Evolutionary conservation across 2,797 vertebrate genomes (phyloP).

Genomic region (Chelon labrosus): DNA sequence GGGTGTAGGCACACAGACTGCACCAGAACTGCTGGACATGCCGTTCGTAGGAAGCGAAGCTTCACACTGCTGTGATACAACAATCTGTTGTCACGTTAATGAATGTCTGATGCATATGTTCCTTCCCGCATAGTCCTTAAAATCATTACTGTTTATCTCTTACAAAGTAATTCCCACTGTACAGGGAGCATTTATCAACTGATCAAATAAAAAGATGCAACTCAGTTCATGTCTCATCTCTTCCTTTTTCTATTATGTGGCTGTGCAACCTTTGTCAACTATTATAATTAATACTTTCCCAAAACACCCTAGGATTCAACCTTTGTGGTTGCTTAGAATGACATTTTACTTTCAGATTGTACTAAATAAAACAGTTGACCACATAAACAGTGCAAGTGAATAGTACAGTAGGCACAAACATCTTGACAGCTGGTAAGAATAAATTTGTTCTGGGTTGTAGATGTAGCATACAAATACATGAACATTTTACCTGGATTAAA

Average conservation of each 20-base stretch:
- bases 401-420: too few species aligned
- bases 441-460: too few species aligned
- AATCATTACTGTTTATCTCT: slow-evolving; percentile 24
- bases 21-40: neutral
- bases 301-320: neutral
- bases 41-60: slow-evolving; percentile 62
- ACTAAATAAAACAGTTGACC: too few species aligned
- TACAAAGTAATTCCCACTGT: slow-evolving; percentile 3
- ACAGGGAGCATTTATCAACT: slow-evolving; percentile 25
- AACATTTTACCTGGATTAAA: too few species aligned
- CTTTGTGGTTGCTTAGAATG: too few species aligned
- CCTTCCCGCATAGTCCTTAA: neutral
- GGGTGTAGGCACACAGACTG: slow-evolving; percentile 74
- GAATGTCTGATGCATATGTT: slow-evolving; percentile 1
- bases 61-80: slow-evolving; percentile 50
- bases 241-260: neutral
- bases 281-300: neutral
- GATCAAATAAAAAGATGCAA: slow-evolving; percentile 65
- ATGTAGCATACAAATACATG: too few species aligned
- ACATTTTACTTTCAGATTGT: too few species aligned
- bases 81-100: neutral
- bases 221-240: slow-evolving; percentile 11
- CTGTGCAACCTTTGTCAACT: neutral
- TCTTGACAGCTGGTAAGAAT: too few species aligned
- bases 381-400: too few species aligned